Conservation (phyloP, 2,113 vertebrate genomes). For the Vulpes vulpes region DNA sequence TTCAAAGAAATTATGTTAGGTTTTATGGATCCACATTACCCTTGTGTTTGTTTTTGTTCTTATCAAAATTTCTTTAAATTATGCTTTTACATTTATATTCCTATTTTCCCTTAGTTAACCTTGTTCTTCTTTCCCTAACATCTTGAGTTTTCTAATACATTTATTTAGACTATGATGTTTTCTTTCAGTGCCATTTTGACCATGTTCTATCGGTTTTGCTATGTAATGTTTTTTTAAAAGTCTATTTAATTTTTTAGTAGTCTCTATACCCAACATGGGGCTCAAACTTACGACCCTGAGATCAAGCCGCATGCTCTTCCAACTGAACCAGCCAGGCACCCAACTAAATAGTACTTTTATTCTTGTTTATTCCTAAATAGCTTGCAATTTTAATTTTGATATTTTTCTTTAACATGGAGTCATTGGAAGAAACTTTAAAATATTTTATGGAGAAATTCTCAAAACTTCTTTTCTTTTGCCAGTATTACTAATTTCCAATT, state of each 20-base stretch:
- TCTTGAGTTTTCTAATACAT: constrained; percentile 33
- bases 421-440: not conserved
- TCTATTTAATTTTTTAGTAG: not conserved
- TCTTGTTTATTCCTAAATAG: not conserved
- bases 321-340: not conserved
- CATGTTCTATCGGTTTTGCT: not conserved
- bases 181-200: not conserved
- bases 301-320: not conserved
- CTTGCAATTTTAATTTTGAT: constrained; percentile 45
- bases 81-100: constrained; percentile 27
- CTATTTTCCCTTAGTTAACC: not conserved
- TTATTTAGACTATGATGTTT: not conserved
- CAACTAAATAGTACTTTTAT: not conserved
- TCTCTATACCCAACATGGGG: not conserved
- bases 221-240: not conserved
- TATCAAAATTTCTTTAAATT: not conserved
- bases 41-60: not conserved
- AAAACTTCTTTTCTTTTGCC: not conserved
- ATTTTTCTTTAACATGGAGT: not conserved
- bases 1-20: not conserved
- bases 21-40: not conserved
- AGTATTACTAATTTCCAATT: not conserved
- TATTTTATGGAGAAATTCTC: not conserved
- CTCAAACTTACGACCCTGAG: not conserved
- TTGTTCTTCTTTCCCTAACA: constrained; percentile 12